These are phyloP conservation scores for Orthosia cruda DNA, from an alignment of 2,888 invertebrate genomes.

Conservation along the genomic window DNA sequence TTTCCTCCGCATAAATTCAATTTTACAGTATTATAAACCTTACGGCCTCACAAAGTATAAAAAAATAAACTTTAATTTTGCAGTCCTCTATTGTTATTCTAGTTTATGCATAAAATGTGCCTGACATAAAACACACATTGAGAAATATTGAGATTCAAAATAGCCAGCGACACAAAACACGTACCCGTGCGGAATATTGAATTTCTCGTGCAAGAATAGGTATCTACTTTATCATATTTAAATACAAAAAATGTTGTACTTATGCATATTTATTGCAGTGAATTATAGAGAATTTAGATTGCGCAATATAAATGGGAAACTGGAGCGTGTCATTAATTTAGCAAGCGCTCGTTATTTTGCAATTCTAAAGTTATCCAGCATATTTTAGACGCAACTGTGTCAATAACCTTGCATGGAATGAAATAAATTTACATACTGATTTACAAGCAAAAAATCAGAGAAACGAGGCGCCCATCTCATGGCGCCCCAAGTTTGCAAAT, in stretches of 20 bases:
- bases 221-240: conserved; percentile 72
- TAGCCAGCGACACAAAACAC: conserved; percentile 72
- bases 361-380: conserved; percentile 81
- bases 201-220: conserved; percentile 60
- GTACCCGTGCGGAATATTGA: conserved; percentile 77
- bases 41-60: conserved; percentile 53
- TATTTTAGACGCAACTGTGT: conserved; percentile 85
- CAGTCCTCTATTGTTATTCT: conserved; percentile 67
- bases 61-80: conserved; percentile 61
- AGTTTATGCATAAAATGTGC: conserved; percentile 72
- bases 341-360: conserved; percentile 83
- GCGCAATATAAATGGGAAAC: conserved; percentile 78
- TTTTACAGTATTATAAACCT: conserved; percentile 62
- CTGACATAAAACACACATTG: conserved; percentile 76
- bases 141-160: conserved; percentile 79
- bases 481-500: conserved; percentile 74
- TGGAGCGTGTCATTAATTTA: conserved; percentile 83
- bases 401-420: conserved; percentile 88
- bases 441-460: conserved; percentile 80
- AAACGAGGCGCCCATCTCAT: conserved; percentile 64
- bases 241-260: conserved; percentile 60
- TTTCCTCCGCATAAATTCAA: conserved; percentile 46
- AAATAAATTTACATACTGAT: conserved; percentile 87
- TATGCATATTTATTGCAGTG: conserved; percentile 69
- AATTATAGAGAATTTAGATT: conserved; percentile 77